Evolutionary conservation across 1,140 invertebrate genomes (phyloP), one percentile per base, ranked within the genome.

Genomic region (Zaprionus inermis): DNA sequence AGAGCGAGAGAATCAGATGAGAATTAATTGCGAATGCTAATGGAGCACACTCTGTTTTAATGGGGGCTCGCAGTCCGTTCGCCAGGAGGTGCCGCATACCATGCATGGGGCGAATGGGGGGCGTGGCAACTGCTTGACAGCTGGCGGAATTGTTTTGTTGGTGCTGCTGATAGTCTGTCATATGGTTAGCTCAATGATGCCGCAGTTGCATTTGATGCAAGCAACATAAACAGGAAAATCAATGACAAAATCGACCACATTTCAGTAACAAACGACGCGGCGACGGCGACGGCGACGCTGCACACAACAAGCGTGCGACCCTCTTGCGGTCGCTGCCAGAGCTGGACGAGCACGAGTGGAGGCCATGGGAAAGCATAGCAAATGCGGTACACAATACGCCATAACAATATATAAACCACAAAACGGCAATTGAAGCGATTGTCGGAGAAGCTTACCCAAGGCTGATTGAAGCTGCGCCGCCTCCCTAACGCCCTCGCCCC

Each of bases 11-110:
- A 36, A n/a, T n/a, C 10, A 38, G 63, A 82, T 85, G 79, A 59
- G 82, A 82, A 85, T 85, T 86, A 82, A 85, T 85, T 82, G 83
- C 66, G 38, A 79, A 77, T 83, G 68, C 78, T 86, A 85, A 85
- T 86, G 81, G 78, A 78, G 58, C 71, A 20, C 46, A 59, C 61
- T 34, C 52, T 63, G 65, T 67, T 20, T 59, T 67, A 54, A 78
- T 83, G 52, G 55, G 12, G 12, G 52, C 22, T 38, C 36, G 34
- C 63, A 76, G 72, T 66, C 54, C 54, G 60, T 20, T 32, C 52
- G 16, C n/a, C 54, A 55, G 14, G 38, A 71, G 72, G 20, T 74
- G 57, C 44, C 72, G 63, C 38, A 60, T 68, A 32, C 10, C 5
- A n/a, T 41, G 11, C 5, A 32, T 14, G n/a, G n/a, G n/a, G n/a